Evolutionary conservation across 2,797 vertebrate genomes (phyloP).

Genomic region (Tapirus indicus): DNA sequence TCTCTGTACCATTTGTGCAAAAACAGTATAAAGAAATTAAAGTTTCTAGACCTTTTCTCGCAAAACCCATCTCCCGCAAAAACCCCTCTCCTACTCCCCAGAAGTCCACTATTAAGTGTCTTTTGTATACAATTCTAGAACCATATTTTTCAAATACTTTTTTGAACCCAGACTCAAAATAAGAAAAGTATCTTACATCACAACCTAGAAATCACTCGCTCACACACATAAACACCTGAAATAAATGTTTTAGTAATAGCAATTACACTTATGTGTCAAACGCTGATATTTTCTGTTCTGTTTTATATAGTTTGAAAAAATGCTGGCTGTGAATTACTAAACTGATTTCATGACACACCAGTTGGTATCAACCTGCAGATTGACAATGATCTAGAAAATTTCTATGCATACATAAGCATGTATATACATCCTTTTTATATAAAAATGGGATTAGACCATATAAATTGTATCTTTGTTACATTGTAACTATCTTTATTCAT

Average conservation of each 20-base stretch:
- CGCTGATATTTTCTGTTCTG: not conserved
- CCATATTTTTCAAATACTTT: constrained; percentile 30
- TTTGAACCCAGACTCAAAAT: not conserved
- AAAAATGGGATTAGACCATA: constrained; percentile 27
- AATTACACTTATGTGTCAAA: constrained; percentile 7
- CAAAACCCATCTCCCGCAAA: not conserved
- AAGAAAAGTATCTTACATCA: constrained; percentile 49
- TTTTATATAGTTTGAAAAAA: constrained; percentile 26
- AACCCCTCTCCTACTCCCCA: not conserved
- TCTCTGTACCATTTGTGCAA: not conserved
- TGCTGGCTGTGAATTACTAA: not conserved
- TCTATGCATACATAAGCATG: not conserved
- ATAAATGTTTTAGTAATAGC: constrained; percentile 26
- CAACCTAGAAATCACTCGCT: not conserved
- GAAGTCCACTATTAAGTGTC: not conserved
- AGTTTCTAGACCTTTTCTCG: not conserved
- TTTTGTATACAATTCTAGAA: not conserved
- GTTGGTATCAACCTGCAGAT: not conserved
- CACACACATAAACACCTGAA: not conserved
- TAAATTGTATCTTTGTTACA: not conserved
- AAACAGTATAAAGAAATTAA: constrained; percentile 1
- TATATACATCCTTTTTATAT: not conserved
- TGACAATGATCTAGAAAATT: constrained; percentile 37
- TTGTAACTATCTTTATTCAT: not conserved
- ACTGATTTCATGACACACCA: constrained; percentile 1